phyloP scores from a whole-genome alignment of 1,140 invertebrate genomes.

The Calycopis cecrops region DNA sequence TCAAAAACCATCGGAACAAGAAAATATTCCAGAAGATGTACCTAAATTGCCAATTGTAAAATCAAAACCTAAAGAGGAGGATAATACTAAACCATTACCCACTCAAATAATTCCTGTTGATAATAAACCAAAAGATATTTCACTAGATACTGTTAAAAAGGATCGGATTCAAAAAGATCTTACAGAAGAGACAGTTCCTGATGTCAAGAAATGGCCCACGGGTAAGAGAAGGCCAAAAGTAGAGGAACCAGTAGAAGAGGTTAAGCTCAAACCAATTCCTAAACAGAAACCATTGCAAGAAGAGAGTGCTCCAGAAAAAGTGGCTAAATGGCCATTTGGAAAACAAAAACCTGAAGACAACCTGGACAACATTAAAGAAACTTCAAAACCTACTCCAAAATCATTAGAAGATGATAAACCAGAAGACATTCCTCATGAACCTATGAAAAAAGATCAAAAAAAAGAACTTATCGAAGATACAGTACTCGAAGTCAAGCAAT shows the following conservation, averaged over 20 bases:
- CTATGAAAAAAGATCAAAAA: slow-evolving; percentile 22
- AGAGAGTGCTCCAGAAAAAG: slow-evolving; percentile 16
- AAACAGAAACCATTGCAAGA: slow-evolving; percentile 14
- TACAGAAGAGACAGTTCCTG: slow-evolving; percentile 7
- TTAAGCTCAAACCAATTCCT: neutral
- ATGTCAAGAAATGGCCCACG: neutral
- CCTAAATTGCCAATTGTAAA: too few species aligned
- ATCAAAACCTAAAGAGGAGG: too few species aligned
- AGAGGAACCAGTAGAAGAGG: neutral
- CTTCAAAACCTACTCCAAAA: slow-evolving; percentile 27
- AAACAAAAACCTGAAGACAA: slow-evolving; percentile 30
- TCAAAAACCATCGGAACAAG: slow-evolving; percentile 21
- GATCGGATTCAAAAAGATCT: slow-evolving; percentile 28
- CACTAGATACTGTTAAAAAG: slow-evolving; percentile 20
- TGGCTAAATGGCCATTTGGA: too few species aligned
- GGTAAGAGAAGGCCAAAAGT: neutral
- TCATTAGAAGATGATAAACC: slow-evolving; percentile 30
- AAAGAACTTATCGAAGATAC: slow-evolving; percentile 16
- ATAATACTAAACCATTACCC: too few species aligned
- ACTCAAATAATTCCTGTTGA: too few species aligned
- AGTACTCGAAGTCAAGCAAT: slow-evolving; percentile 20
- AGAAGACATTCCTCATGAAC: slow-evolving; percentile 46
- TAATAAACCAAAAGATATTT: too few species aligned
- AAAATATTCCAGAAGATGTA: neutral
- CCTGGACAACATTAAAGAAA: slow-evolving; percentile 61